Evolutionary conservation across 2,888 invertebrate species (phyloP).

Genomic region (Epinotia brunnichana): DNA sequence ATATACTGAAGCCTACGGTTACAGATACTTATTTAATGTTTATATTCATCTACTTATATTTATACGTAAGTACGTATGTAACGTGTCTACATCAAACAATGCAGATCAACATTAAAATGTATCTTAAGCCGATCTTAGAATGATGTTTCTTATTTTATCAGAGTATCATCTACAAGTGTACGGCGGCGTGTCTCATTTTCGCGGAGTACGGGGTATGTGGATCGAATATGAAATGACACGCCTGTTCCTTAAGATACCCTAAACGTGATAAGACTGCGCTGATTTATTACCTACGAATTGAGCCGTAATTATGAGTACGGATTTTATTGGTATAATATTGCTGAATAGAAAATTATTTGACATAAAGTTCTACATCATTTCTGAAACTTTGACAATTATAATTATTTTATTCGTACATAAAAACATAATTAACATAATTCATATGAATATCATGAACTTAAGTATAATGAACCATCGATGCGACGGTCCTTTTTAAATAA

Average conservation of each 20-base stretch:
- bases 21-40: no score
- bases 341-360: background rate
- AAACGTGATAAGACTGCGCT: slow-evolving; percentile 64
- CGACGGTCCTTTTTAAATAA: no score
- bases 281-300: slow-evolving; percentile 64
- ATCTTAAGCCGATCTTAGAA: slow-evolving; percentile 16
- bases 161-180: slow-evolving; percentile 27
- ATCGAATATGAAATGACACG: slow-evolving; percentile 68
- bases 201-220: slow-evolving; percentile 67
- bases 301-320: slow-evolving; percentile 22
- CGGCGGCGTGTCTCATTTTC: slow-evolving; percentile 61
- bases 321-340: background rate
- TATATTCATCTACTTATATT: no score
- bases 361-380: background rate
- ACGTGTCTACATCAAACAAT: background rate
- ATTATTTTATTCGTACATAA: no score
- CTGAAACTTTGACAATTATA: no score
- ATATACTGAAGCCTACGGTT: no score
- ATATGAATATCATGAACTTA: no score
- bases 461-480: no score
- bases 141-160: slow-evolving; percentile 21
- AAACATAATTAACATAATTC: no score
- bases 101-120: slow-evolving; percentile 16
- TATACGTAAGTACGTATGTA: no score
- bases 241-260: slow-evolving; percentile 64